Base-by-base conservation (phyloP, 2,113 vertebrate species). In the Poecilia latipinna region DNA sequence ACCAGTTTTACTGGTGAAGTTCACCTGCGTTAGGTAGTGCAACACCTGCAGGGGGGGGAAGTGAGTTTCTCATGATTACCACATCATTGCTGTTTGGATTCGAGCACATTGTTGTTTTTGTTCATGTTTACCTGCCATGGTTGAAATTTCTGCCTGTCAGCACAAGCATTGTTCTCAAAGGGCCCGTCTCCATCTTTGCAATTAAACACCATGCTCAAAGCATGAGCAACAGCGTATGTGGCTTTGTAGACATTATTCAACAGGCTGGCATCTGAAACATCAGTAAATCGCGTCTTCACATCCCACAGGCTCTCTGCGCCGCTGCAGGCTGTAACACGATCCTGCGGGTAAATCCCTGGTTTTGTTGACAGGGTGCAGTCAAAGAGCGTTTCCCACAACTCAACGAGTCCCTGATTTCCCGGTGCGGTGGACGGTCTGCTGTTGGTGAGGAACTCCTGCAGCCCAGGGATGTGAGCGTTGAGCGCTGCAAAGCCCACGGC, bases 211-310 rank as follows among this genome's bases (percentile, higher is more conserved):
- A 84, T 80, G 67, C 94, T 86, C 60, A 95, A 69, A 17, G 94
- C 91, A 72, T 95, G 81, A 72, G 91, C 94, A 0, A 94, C 78
- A 63, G 94, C 93, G 65, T 95, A 94, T 2, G 90, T 91, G 24
- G 94, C 93, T 68, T 95, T 95, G 79, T 95, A 95, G 54, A 95
- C 88, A 80, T 94, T 95, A 83, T 94, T 95, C 29, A 94, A 57
- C 39, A 94, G 78, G 68, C 94, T 94, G 44, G 91, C 86, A 72
- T 95, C 93, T 65, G 93, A 91, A 44, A 94, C 92, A 82, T 95
- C 94, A 78, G 93, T 94, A 76, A 94, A 94, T 37, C 83, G 86
- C 22, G 86, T 92, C 28, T 78, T 60, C 12, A 82, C 82, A 77
- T 92, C 81, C 79, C 79, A 28, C 44, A 95, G 88, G 61, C 90